phyloP scores from a whole-genome alignment of 1,140 invertebrate species.

The Brachionus angularis region DNA sequence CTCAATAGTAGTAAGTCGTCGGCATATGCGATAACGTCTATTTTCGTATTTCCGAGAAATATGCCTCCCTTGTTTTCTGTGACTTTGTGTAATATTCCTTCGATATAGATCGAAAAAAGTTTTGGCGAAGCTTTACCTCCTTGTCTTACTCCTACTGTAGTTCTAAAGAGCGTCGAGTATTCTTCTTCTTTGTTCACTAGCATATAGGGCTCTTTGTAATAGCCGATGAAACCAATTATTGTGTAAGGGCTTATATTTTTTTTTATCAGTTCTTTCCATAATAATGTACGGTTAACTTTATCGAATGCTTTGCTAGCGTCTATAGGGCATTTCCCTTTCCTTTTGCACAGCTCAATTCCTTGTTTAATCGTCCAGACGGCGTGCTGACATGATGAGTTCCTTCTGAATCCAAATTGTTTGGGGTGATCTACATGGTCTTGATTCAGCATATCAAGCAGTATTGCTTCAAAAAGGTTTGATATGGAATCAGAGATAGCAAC shows the following conservation, averaged over 20 bases:
- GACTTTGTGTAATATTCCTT: neutral
- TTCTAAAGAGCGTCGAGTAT: neutral
- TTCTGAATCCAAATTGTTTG: conserved; percentile 12
- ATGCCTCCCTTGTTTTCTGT: neutral
- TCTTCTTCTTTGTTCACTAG: neutral
- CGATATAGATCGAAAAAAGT: conserved; percentile 13
- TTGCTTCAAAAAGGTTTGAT: conserved; percentile 16
- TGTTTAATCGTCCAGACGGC: neutral
- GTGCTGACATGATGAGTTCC: conserved; percentile 6
- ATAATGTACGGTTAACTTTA: neutral
- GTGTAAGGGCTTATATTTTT: neutral
- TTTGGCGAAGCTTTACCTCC: conserved; percentile 11
- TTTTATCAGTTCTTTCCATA: conserved; percentile 2
- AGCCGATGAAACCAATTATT: neutral
- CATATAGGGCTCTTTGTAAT: neutral
- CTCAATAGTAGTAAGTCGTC: neutral
- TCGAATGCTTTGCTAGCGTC: conserved; percentile 27
- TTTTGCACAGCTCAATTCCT: neutral
- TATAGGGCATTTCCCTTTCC: neutral
- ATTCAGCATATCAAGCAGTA: neutral
- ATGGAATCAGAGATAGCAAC: neutral
- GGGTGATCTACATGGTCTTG: neutral
- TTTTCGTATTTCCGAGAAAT: neutral
- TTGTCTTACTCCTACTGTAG: neutral
- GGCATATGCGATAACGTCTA: conserved; percentile 11